These are phyloP conservation scores for Alectura lathami DNA, from an alignment of 2,113 vertebrate species.

Conservation along the genomic window DNA sequence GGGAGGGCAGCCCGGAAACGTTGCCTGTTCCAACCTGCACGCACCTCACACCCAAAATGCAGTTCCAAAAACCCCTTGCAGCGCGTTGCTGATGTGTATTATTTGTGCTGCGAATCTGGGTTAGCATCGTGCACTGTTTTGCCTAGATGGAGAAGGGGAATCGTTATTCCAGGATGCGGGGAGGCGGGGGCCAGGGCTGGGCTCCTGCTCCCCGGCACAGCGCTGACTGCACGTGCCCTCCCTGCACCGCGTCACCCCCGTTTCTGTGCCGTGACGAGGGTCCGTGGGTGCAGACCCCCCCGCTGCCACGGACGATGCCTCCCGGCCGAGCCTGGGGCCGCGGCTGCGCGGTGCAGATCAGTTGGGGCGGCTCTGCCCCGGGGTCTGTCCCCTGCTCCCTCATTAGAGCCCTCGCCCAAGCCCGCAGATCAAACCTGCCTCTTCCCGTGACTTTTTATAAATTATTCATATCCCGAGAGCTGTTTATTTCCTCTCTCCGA, in stretches of 20 bases:
- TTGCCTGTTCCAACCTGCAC: background rate
- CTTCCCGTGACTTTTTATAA: background rate
- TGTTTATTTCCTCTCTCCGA: background rate
- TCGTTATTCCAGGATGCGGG: background rate
- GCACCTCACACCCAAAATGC: background rate
- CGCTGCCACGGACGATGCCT: accelerated
- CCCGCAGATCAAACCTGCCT: background rate
- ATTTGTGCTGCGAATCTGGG: background rate
- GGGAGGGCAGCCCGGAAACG: background rate
- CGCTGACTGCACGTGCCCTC: background rate
- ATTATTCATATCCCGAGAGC: constrained; percentile 32
- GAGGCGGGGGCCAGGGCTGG: background rate
- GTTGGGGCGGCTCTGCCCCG: background rate
- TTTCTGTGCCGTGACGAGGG: accelerated
- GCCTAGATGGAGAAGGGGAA: background rate
- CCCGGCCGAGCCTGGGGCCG: accelerated
- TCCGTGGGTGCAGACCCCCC: background rate
- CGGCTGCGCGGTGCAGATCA: background rate
- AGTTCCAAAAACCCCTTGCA: background rate
- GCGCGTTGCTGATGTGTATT: background rate
- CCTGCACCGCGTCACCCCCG: background rate
- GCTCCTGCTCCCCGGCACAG: background rate
- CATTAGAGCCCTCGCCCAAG: background rate
- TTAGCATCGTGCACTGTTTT: background rate
- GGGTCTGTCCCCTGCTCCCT: background rate